Evolutionary conservation across 1,140 invertebrate genomes (phyloP).

Genomic region (Drosophila kohkoa): DNA sequence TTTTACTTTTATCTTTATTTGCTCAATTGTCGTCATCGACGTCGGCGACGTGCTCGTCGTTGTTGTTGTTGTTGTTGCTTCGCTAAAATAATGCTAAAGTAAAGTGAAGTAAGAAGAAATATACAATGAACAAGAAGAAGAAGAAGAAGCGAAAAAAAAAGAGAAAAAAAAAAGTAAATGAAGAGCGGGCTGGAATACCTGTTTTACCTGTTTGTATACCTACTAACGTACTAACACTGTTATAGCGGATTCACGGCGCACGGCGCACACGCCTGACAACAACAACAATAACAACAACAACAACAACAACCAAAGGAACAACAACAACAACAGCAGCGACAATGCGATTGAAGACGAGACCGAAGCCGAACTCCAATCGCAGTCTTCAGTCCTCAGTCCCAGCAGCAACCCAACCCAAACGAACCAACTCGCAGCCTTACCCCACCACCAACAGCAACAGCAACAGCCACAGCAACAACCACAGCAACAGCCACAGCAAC

Average conservation of each 20-base stretch:
- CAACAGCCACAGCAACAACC: too few species aligned
- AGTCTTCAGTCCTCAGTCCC: conserved; percentile 1
- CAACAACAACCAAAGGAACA: conserved; percentile 9
- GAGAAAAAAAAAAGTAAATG: conserved; percentile 56
- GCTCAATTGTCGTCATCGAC: conserved; percentile 77
- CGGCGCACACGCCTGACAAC: conserved; percentile 68
- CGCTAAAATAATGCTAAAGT: conserved; percentile 79
- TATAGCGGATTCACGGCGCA: conserved; percentile 84
- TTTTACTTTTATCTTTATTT: conserved; percentile 72
- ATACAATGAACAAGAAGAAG: conserved; percentile 39
- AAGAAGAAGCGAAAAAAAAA: conserved; percentile 31
- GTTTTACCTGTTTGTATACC: conserved; percentile 85
- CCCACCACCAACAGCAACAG: background rate
- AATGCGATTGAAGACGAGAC: conserved; percentile 59
- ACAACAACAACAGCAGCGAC: conserved; percentile 28
- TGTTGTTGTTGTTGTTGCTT: conserved; percentile 43
- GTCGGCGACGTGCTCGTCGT: conserved; percentile 42
- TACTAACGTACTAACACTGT: conserved; percentile 85
- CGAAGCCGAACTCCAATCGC: conserved; percentile 27
- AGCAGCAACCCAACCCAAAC: conserved; percentile 6
- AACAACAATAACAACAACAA: conserved; percentile 24
- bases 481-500: too few species aligned
- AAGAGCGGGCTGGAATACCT: conserved; percentile 77
- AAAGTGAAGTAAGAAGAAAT: conserved; percentile 70
- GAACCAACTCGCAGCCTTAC: conserved; percentile 2